A percentile compares a stretch with the other conserved stretches of the same genome.
Evolutionary conservation across 92 coral and sea anemone genomes (phyloP).

Genomic region (Porites lobata): DNA sequence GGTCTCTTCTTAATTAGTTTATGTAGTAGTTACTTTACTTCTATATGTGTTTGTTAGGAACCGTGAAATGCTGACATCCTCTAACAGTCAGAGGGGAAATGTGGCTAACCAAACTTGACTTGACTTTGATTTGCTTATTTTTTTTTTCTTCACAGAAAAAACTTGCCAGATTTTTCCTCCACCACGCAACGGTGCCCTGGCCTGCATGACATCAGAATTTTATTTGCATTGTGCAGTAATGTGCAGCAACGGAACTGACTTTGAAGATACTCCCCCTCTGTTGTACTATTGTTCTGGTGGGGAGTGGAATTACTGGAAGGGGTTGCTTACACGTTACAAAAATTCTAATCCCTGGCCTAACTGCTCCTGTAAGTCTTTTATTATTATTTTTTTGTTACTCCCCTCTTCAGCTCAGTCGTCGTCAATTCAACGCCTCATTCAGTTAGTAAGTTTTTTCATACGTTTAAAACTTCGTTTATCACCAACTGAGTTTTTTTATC

Average conservation of each 20-base stretch:
- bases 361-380: constrained; percentile 62
- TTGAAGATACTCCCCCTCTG: constrained; percentile 59
- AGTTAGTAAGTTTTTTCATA: not conserved
- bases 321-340: not conserved
- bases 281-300: constrained; percentile 54
- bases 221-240: constrained; percentile 35
- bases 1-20: too few species aligned
- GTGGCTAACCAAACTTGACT: not conserved
- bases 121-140: not conserved
- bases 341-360: constrained; percentile 74
- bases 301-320: constrained; percentile 35
- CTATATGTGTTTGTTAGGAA: too few species aligned
- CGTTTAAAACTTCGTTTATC: too few species aligned
- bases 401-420: not conserved
- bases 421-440: not conserved
- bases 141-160: constrained; percentile 48
- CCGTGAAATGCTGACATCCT: too few species aligned
- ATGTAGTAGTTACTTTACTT: too few species aligned
- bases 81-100: not conserved
- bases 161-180: constrained; percentile 54
- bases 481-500: too few species aligned
- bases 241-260: constrained; percentile 59
- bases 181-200: constrained; percentile 74
- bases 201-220: constrained; percentile 20
- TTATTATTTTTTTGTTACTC: not conserved